A percentile compares a stretch with the other conserved stretches of the same genome.
These are phyloP conservation scores for Uria lomvia DNA, from an alignment of 2,113 vertebrate species.

Conservation along the genomic window DNA sequence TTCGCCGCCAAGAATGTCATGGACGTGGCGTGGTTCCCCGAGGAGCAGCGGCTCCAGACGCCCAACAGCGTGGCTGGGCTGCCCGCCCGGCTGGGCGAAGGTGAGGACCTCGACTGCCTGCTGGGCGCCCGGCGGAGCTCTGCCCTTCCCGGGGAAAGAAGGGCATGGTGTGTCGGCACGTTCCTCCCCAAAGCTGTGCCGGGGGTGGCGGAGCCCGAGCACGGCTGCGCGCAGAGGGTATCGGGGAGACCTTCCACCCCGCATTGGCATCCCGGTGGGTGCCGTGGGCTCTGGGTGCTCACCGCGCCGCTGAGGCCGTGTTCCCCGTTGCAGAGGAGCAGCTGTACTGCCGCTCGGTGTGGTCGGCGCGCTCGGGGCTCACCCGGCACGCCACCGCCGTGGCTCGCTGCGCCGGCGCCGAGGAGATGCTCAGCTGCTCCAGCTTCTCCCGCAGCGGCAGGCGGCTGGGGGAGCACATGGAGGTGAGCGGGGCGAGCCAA, in stretches of 20 bases:
- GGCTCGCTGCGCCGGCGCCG: slow-evolving; percentile 69
- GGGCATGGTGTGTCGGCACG: accelerated
- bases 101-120: not conserved
- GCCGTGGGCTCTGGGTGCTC: not conserved
- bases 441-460: slow-evolving; percentile 69
- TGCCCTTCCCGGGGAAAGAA: accelerated
- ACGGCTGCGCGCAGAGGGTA: not conserved
- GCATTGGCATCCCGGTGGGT: accelerated
- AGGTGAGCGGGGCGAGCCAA: slow-evolving; percentile 13
- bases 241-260: not conserved
- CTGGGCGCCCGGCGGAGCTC: not conserved
- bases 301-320: accelerated
- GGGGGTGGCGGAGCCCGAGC: accelerated
- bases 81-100: slow-evolving; percentile 30
- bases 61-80: slow-evolving; percentile 79
- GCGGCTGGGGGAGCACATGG: slow-evolving; percentile 74
- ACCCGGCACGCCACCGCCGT: not conserved
- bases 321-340: slow-evolving; percentile 37
- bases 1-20: slow-evolving; percentile 74
- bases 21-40: slow-evolving; percentile 71
- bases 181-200: accelerated
- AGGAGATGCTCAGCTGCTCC: slow-evolving; percentile 81
- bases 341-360: slow-evolving; percentile 85
- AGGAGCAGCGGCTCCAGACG: slow-evolving; percentile 75
- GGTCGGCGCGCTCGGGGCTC: slow-evolving; percentile 79